Evolutionary conservation across 2,113 vertebrate genomes (phyloP).

Genomic region (Neotragus pygmaeus): DNA sequence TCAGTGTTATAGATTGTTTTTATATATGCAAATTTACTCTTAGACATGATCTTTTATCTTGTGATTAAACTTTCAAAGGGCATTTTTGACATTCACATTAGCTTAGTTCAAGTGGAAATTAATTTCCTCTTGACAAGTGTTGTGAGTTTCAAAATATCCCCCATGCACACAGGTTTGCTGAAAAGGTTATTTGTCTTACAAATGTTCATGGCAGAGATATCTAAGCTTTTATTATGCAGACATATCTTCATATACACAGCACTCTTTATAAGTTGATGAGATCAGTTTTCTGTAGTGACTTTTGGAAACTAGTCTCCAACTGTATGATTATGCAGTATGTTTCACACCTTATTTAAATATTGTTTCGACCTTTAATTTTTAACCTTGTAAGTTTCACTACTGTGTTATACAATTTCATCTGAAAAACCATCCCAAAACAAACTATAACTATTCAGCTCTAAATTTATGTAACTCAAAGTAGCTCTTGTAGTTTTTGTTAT

Average conservation of each 20-base stretch:
- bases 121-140: conserved; percentile 66
- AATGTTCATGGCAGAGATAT: not conserved
- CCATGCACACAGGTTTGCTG: not conserved
- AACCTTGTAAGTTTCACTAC: not conserved
- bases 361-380: not conserved
- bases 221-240: not conserved
- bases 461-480: not conserved
- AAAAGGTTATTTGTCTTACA: conserved; percentile 63
- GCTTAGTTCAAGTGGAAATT: conserved; percentile 59
- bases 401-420: not conserved
- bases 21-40: conserved; percentile 47
- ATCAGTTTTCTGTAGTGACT: conserved; percentile 2
- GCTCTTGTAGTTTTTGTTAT: not conserved
- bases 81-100: conserved; percentile 66
- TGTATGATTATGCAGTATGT: not conserved
- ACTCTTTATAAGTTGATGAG: not conserved
- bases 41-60: conserved; percentile 56
- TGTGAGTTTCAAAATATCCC: conserved; percentile 55
- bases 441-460: not conserved
- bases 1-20: not conserved
- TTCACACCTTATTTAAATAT: conserved; percentile 18
- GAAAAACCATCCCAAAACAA: not conserved
- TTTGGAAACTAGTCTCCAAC: conserved; percentile 11
- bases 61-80: conserved; percentile 61
- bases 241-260: not conserved